These are phyloP conservation scores for Anas flavirostris DNA, from an alignment of 2,797 vertebrate species.

Conservation along the genomic window DNA sequence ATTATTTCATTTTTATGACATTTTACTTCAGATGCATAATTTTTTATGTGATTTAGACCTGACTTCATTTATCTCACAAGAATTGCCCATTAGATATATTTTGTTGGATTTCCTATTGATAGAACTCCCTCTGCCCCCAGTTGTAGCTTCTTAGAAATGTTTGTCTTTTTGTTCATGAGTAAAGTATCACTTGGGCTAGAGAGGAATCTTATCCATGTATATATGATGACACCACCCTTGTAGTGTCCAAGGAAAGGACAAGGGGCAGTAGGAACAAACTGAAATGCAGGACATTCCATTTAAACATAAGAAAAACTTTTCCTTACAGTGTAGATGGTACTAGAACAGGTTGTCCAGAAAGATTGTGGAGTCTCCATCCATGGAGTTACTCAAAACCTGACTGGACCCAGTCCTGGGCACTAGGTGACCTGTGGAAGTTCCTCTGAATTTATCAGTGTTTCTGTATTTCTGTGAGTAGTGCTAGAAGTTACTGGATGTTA, in stretches of 20 bases:
- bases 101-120: conserved; percentile 50
- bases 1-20: neutral
- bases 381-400: neutral
- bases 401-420: neutral
- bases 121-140: neutral
- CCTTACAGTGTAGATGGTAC: neutral
- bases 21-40: conserved; percentile 31
- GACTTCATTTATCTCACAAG: neutral
- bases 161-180: neutral
- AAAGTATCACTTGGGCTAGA: neutral
- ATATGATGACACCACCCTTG: too few species aligned
- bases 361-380: neutral
- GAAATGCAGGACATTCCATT: neutral
- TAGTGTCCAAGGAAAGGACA: too few species aligned
- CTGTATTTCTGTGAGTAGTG: neutral
- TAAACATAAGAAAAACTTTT: neutral
- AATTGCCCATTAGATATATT: conserved; percentile 57
- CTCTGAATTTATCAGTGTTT: neutral
- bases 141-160: neutral
- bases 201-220: neutral
- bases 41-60: conserved; percentile 36
- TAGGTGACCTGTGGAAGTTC: neutral
- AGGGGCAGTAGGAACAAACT: neutral
- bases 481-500: neutral
- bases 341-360: neutral